phyloP scores from a whole-genome alignment of 2,113 vertebrate genomes.

The Coreoperca whiteheadi region DNA sequence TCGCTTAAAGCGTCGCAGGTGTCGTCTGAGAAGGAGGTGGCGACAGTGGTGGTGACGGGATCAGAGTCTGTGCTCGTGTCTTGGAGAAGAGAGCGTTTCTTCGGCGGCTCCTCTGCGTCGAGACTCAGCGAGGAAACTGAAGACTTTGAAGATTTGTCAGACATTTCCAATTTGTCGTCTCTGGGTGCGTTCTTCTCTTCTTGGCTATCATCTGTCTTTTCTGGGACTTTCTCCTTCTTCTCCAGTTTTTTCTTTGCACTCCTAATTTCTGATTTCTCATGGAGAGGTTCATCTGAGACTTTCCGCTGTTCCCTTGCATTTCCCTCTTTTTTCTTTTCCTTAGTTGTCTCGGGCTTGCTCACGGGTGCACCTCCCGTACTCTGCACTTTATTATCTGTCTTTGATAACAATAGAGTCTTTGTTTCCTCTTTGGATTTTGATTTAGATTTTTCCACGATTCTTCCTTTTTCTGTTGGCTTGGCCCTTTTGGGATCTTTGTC shows the following conservation, averaged over 20 bases:
- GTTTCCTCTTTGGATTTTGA: slow-evolving; percentile 86
- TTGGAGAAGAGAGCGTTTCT: slow-evolving; percentile 44
- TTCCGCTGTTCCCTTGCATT: slow-evolving; percentile 86
- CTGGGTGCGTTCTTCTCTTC: slow-evolving; percentile 59
- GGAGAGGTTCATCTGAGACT: slow-evolving; percentile 80
- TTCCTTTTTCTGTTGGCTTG: slow-evolving; percentile 86
- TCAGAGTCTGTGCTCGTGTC: slow-evolving; percentile 79
- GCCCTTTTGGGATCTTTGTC: slow-evolving; percentile 86
- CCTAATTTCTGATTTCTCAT: slow-evolving; percentile 71
- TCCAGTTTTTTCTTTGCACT: slow-evolving; percentile 71
- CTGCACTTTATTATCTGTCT: slow-evolving; percentile 85
- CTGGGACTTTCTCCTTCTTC: slow-evolving; percentile 74
- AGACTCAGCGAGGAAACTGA: slow-evolving; percentile 25
- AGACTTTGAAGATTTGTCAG: slow-evolving; percentile 44
- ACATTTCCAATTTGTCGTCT: slow-evolving; percentile 65
- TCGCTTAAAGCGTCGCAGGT: slow-evolving; percentile 80
- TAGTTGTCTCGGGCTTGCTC: slow-evolving; percentile 72
- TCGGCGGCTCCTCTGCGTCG: slow-evolving; percentile 42
- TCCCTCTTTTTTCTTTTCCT: slow-evolving; percentile 86
- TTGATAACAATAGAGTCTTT: slow-evolving; percentile 80
- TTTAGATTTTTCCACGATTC: slow-evolving; percentile 83
- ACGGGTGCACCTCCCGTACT: slow-evolving; percentile 74
- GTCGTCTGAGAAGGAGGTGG: slow-evolving; percentile 82
- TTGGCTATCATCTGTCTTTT: slow-evolving; percentile 68
- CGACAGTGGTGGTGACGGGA: slow-evolving; percentile 66